Percentiles rank a stretch among this genome's conserved stretches.
phyloP scores from a whole-genome alignment of 2,797 vertebrate genomes.

The Sebastes kiyomatsui region DNA sequence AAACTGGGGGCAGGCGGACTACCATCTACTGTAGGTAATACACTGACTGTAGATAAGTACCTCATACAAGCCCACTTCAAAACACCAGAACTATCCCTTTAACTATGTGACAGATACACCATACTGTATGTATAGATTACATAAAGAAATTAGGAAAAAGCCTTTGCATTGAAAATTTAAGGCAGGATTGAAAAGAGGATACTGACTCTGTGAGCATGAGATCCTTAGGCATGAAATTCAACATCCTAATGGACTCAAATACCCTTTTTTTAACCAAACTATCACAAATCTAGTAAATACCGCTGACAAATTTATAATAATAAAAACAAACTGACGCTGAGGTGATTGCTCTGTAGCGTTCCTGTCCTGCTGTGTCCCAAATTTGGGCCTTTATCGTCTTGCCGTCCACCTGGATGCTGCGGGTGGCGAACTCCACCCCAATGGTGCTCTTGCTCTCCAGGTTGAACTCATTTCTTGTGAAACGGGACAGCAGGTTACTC shows the following conservation, averaged over 20 bases:
- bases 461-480: conserved; percentile 98
- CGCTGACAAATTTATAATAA: background rate
- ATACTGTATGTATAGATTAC: background rate
- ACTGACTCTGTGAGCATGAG: background rate
- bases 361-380: conserved; percentile 97
- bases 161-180: background rate
- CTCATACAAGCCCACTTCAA: no score
- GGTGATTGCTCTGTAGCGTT: conserved; percentile 96
- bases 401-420: conserved; percentile 96
- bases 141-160: background rate
- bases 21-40: no score
- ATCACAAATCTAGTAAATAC: background rate
- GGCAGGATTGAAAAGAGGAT: background rate
- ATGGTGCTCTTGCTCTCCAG: conserved; percentile 99
- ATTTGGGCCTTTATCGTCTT: conserved; percentile 99
- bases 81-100: no score
- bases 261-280: background rate
- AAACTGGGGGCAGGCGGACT: no score
- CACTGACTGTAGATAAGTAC: no score
- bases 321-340: conserved; percentile 89
- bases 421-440: conserved; percentile 96
- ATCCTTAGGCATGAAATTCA: background rate
- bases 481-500: conserved; percentile 96
- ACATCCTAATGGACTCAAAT: background rate
- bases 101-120: no score